These are phyloP conservation scores for Pygocentrus nattereri DNA, from an alignment of 2,797 vertebrate species.

Conservation along the genomic window DNA sequence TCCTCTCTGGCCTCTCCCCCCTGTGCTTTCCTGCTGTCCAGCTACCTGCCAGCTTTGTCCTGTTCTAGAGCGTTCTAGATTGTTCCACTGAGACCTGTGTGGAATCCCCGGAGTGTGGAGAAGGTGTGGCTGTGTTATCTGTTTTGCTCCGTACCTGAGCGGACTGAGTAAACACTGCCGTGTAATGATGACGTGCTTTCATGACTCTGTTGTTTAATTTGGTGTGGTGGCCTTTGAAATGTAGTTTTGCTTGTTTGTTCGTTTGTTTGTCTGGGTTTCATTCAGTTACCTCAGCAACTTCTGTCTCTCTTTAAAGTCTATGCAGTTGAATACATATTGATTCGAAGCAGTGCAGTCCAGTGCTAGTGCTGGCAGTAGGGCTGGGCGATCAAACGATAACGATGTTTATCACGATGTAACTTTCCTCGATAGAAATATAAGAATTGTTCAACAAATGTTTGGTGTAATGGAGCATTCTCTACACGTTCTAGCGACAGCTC, in stretches of 20 bases:
- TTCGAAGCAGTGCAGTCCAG: no score
- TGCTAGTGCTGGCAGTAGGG: no score
- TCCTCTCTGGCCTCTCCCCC: conserved; percentile 2
- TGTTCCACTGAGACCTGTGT: conserved; percentile 21
- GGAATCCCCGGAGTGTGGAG: conserved; percentile 3
- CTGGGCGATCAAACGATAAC: no score
- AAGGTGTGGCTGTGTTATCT: conserved; percentile 41
- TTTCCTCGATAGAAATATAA: no score
- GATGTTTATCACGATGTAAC: no score
- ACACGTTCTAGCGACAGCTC: no score
- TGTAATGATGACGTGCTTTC: conserved; percentile 6
- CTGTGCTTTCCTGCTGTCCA: conserved; percentile 39
- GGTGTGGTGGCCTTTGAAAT: neutral
- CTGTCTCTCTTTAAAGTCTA: no score
- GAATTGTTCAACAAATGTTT: no score
- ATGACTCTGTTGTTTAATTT: conserved; percentile 25
- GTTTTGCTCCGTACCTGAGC: neutral
- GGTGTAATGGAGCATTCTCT: no score
- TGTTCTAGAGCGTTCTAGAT: conserved; percentile 31
- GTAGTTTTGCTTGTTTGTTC: conserved; percentile 5
- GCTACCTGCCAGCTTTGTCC: conserved; percentile 13
- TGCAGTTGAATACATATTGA: no score
- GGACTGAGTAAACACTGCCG: conserved; percentile 18
- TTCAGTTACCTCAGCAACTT: neutral
- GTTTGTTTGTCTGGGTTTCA: neutral